phyloP scores from a whole-genome alignment of 35 echinoderm and acorn worm species.

The Lytechinus pictus region DNA sequence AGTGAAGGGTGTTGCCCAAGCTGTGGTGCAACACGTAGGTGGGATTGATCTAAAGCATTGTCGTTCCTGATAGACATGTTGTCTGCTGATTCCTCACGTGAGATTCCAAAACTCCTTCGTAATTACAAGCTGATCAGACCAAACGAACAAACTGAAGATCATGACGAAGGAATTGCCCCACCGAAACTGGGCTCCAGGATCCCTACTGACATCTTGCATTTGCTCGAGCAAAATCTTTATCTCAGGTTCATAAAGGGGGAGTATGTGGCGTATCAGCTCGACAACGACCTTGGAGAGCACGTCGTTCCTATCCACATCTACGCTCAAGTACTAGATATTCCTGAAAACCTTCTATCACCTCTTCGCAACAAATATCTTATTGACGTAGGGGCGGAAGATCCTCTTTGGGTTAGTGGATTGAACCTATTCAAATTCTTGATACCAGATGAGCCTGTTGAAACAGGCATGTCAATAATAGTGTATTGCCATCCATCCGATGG shows the following conservation, averaged over 20 bases:
- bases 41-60: neutral
- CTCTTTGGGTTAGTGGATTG: neutral
- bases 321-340: slow-evolving; percentile 10
- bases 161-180: neutral
- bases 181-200: neutral
- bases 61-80: neutral
- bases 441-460: neutral
- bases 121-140: neutral
- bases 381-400: neutral
- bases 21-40: neutral
- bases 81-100: neutral
- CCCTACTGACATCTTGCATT: neutral
- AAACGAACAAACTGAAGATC: neutral
- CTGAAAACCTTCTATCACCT: neutral
- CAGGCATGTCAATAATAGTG: neutral
- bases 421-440: slow-evolving; percentile 16
- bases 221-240: neutral
- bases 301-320: neutral
- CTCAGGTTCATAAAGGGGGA: neutral
- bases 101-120: neutral
- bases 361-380: slow-evolving; percentile 13
- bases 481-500: neutral
- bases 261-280: neutral
- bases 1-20: neutral
- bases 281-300: neutral